Conservation (phyloP, 2,888 invertebrate genomes). For the Thera britannica region DNA sequence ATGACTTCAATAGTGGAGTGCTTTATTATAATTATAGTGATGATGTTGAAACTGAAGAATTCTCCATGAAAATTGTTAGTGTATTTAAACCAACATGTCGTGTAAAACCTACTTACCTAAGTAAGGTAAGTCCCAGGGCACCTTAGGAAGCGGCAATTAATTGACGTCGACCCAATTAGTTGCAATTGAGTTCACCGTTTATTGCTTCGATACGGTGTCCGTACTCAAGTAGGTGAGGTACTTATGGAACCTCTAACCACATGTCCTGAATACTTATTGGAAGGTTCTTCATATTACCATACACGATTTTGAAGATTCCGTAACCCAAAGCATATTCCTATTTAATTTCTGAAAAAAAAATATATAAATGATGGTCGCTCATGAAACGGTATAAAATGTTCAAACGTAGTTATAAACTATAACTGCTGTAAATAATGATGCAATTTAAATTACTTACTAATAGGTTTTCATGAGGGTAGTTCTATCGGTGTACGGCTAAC, state of each 20-base stretch:
- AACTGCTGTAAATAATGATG: no score
- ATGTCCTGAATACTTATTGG: no score
- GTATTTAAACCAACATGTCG: background rate
- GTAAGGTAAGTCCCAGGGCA: slow-evolving; percentile 19
- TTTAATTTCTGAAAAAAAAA: no score
- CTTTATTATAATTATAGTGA: background rate
- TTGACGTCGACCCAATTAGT: slow-evolving; percentile 53
- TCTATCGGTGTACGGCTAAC: no score
- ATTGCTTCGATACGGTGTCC: slow-evolving; percentile 26
- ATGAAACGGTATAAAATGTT: background rate
- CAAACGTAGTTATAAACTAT: no score
- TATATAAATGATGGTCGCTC: background rate
- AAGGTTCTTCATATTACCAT: no score
- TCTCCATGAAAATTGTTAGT: background rate
- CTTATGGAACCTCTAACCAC: no score
- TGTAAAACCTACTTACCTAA: background rate
- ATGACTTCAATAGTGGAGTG: background rate
- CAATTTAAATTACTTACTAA: no score
- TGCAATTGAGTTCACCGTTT: slow-evolving; percentile 46
- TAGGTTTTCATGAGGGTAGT: no score
- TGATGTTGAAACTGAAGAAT: background rate
- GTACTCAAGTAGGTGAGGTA: slow-evolving; percentile 2
- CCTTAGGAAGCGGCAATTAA: slow-evolving; percentile 54
- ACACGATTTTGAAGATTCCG: no score
- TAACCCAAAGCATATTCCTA: no score